Evolutionary conservation across 2,113 vertebrate genomes (phyloP).

Genomic region (Chionodraco myersi): DNA sequence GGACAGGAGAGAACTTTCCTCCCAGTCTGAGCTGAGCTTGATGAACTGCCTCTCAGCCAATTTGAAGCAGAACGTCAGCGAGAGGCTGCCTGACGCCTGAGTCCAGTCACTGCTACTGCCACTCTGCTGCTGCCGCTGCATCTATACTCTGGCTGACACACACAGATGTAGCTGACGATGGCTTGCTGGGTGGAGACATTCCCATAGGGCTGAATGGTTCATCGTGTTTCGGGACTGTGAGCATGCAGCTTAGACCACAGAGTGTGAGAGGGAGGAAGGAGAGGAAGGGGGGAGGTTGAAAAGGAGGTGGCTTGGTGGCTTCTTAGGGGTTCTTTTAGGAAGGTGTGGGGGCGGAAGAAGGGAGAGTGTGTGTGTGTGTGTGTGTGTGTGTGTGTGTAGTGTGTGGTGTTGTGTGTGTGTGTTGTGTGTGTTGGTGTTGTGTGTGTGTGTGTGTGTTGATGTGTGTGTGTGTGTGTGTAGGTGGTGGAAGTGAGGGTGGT

Average conservation of each 20-base stretch:
- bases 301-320: slow-evolving; percentile 18
- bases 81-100: slow-evolving; percentile 56
- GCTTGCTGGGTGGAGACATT: slow-evolving; percentile 83
- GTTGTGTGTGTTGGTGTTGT: too few species aligned
- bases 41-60: slow-evolving; percentile 48
- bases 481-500: slow-evolving; percentile 5
- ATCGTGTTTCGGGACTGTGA: slow-evolving; percentile 89
- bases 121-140: slow-evolving; percentile 32
- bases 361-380: slow-evolving; percentile 8
- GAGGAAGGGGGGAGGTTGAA: slow-evolving; percentile 32
- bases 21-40: slow-evolving; percentile 31
- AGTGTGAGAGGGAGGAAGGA: slow-evolving; percentile 47
- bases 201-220: slow-evolving; percentile 87
- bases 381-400: too few species aligned
- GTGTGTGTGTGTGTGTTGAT: slow-evolving; percentile 8
- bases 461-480: slow-evolving; percentile 9
- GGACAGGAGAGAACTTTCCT: slow-evolving; percentile 48
- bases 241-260: slow-evolving; percentile 79
- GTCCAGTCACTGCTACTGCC: slow-evolving; percentile 44
- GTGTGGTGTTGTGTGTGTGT: too few species aligned
- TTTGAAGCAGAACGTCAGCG: slow-evolving; percentile 58
- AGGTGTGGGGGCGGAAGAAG: slow-evolving; percentile 28
- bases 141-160: slow-evolving; percentile 76
- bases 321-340: slow-evolving; percentile 36
- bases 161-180: slow-evolving; percentile 85